Evolutionary conservation across 2,113 vertebrate species (phyloP).

Genomic region (Pangasianodon gigas): DNA sequence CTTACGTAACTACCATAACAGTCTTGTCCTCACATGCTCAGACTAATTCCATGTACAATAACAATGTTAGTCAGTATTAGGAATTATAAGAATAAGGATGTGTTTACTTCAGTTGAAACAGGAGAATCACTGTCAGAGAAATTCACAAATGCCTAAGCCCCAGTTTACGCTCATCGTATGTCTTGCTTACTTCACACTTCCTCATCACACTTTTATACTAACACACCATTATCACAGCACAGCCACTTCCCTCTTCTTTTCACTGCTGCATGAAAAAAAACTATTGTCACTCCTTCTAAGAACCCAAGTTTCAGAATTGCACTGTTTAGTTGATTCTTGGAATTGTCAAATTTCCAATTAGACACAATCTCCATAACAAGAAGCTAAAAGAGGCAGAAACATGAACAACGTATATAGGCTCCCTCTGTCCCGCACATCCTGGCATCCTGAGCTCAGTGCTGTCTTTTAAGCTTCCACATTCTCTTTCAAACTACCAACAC

Average conservation of each 20-base stretch:
- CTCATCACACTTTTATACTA: neutral
- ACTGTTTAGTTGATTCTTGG: neutral
- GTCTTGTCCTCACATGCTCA: neutral
- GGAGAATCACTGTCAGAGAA: neutral
- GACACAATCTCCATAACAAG: neutral
- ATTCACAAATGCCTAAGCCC: neutral
- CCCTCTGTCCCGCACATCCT: neutral
- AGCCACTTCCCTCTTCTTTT: slow-evolving; percentile 44
- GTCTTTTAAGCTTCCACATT: neutral
- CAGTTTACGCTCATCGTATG: neutral
- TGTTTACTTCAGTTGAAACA: too few species aligned
- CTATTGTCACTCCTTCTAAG: neutral
- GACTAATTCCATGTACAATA: neutral
- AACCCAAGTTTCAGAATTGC: neutral
- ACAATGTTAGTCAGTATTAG: neutral
- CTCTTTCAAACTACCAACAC: neutral
- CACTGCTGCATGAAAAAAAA: neutral
- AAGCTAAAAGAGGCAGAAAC: neutral
- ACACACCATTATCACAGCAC: neutral
- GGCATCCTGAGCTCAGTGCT: neutral
- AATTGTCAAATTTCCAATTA: neutral
- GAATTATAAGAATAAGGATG: neutral
- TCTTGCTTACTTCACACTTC: slow-evolving; percentile 25
- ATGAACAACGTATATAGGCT: neutral
- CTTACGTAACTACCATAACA: neutral